Evolutionary conservation across 2,888 invertebrate genomes (phyloP), one percentile per base, ranked within the genome.

Genomic region (Strigamia maritima): DNA sequence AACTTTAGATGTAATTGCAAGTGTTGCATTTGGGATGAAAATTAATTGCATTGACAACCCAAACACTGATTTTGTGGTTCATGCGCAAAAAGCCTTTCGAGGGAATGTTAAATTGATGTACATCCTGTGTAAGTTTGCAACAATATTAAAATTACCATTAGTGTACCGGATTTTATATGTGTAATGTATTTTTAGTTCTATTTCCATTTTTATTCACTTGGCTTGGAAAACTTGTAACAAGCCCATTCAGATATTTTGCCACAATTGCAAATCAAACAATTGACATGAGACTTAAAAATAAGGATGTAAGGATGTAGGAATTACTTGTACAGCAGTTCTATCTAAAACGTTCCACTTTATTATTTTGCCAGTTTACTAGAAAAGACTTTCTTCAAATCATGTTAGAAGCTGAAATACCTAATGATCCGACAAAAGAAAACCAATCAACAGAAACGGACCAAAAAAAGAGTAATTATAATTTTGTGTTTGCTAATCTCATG

Each of bases 361-460:
- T n/a, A n/a, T n/a, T n/a, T 75, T n/a, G 24, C 7, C 24, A 75
- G 12, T 22, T 75, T 10, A 75, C 12, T 70, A 19, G 78, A 78
- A 78, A n/a, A 31, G 78, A 78, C 70, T 78, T 78, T 35, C 31
- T 78, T n/a, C 78, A 78, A 78, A 31, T 78, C n/a, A 31, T 78
- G 35, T 35, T 78, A 8, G 78, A 78, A 31, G 60, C 78, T 38
- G 31, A 76, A 19, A 26, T n/a, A 31, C 31, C 28, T 16, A 22
- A 76, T 22, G 76, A 76, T 19, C 14, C 35, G 8, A 40, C 24
- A 28, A n/a, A n/a, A n/a, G 22, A 28, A 10, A 24, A 19, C 1
- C 22, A 3, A 22, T 8, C 19, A 24, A 8, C 8, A n/a, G n/a
- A n/a, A n/a, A n/a, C 10, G 12, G 22, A 22, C 49, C 40, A 77